Evolutionary conservation across 2,888 invertebrate species (phyloP).

Genomic region (Neuroscelio doddi): DNA sequence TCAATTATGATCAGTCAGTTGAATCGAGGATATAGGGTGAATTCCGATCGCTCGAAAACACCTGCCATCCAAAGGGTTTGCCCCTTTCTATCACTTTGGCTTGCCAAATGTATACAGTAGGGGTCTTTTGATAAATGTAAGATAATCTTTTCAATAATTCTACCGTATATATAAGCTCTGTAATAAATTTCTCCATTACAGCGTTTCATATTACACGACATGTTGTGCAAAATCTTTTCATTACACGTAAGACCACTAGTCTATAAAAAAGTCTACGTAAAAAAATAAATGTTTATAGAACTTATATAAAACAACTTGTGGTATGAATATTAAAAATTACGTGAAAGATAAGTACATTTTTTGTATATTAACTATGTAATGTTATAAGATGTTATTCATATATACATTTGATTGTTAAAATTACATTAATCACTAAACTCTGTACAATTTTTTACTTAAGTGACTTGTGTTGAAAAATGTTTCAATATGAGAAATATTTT

Average conservation of each 20-base stretch:
- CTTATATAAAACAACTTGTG: too few relatives aligned
- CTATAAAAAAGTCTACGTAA: too few relatives aligned
- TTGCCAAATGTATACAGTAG: constrained; percentile 20
- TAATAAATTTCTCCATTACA: constrained; percentile 15
- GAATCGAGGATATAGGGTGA: constrained; percentile 31
- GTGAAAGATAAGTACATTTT: too few relatives aligned
- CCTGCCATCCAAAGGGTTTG: constrained; percentile 33
- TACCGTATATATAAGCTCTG: constrained; percentile 11
- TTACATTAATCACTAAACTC: too few relatives aligned
- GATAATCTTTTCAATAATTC: constrained; percentile 29
- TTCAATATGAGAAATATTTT: too few relatives aligned
- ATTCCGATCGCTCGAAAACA: constrained; percentile 36
- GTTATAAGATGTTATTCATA: too few relatives aligned
- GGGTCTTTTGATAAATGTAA: constrained; percentile 21
- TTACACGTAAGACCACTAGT: background rate
- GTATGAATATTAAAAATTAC: too few relatives aligned
- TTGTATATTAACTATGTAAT: too few relatives aligned
- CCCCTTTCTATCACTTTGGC: constrained; percentile 31
- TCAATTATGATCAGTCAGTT: constrained; percentile 35
- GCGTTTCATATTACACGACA: constrained; percentile 26
- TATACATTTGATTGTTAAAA: too few relatives aligned
- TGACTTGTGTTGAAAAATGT: too few relatives aligned
- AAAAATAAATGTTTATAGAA: too few relatives aligned
- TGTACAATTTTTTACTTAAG: too few relatives aligned
- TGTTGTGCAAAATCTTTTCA: constrained; percentile 17